Percentiles rank a stretch among this genome's conserved stretches.
phyloP scores from a whole-genome alignment of 1,140 invertebrate genomes.

The Drosophila littoralis region DNA sequence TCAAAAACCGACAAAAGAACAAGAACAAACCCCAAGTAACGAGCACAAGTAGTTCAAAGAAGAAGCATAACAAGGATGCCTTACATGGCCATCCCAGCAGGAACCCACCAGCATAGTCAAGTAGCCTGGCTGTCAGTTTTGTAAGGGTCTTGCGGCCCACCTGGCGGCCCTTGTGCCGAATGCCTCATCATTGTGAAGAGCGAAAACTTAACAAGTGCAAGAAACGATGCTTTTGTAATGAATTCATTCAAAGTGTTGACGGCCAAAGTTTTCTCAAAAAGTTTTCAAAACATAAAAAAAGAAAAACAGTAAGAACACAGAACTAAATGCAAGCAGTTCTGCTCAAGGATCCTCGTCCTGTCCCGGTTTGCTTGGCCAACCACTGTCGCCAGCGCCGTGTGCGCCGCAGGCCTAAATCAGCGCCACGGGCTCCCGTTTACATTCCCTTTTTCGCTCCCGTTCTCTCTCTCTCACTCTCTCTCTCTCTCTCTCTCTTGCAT shows the following conservation, averaged over 20 bases:
- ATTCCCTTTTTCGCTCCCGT: background rate
- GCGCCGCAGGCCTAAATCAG: conserved; percentile 47
- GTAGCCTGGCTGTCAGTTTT: conserved; percentile 54
- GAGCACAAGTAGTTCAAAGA: conserved; percentile 60
- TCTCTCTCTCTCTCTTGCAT: conserved; percentile 8
- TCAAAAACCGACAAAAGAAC: conserved; percentile 68
- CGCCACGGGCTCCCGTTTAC: conserved; percentile 8
- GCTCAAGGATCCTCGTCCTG: conserved; percentile 40
- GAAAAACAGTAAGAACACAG: conserved; percentile 25
- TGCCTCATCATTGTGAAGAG: conserved; percentile 29
- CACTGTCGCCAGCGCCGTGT: conserved; percentile 5
- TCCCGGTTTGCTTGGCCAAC: conserved; percentile 29
- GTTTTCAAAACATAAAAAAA: conserved; percentile 27
- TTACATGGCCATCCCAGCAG: conserved; percentile 37
- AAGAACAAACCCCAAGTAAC: conserved; percentile 71
- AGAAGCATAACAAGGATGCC: conserved; percentile 60
- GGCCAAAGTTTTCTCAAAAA: conserved; percentile 53
- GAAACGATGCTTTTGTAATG: conserved; percentile 68
- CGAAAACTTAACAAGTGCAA: conserved; percentile 71
- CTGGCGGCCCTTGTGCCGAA: conserved; percentile 12
- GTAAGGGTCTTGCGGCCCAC: conserved; percentile 19
- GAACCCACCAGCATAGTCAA: conserved; percentile 20
- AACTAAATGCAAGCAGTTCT: conserved; percentile 17
- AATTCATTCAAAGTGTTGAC: conserved; percentile 68
- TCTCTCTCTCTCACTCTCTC: conserved; percentile 11